Evolutionary conservation across 2,797 vertebrate genomes (phyloP), one percentile per base, ranked within the genome.

Genomic region (Rousettus madagascariensis): DNA sequence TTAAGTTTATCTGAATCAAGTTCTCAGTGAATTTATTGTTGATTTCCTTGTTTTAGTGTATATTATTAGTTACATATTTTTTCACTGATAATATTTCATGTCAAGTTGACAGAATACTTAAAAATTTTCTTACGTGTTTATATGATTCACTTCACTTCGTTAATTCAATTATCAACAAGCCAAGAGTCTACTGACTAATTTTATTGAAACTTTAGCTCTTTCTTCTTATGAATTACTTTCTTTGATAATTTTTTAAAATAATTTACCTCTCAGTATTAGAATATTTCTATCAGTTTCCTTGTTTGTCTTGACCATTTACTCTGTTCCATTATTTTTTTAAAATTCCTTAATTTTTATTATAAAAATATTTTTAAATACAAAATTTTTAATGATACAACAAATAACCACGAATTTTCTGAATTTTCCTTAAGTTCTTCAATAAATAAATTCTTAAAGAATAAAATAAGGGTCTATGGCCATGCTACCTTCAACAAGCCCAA

Each of bases 191-290:
- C 57, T 55, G 41, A 26, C 59, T 77, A 63, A 72, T 63, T 61
- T 63, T 66, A 26, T 41, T 36, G 11, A 20, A 80, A 65, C 68
- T 6, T 90, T 95, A 59, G 84, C 24, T 63, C 74, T 86, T 95
- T 36, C 49, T 90, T 46, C 63, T 95, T 90, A 83, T 90, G 33
- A 94, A 85, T 88, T 82, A 77, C 12, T 90, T 85, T 17, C 26
- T 91, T 85, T 79, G 83, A n/a, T 78, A 82, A 66, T 77, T 92
- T 82, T 92, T 71, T 16, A 49, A 49, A 49, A 85, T 6, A 91
- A 86, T 90, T 94, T 96, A 20, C 33, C 38, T 93, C 30, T 85
- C 41, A 69, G 69, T 61, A 87, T 94, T 53, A 90, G 36, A 88
- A 95, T 90, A 51, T 69, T 55, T 75, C 33, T 94, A n/a, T 71